Conservation (phyloP, 2,888 invertebrate genomes). For the Trisateles emortualis region DNA sequence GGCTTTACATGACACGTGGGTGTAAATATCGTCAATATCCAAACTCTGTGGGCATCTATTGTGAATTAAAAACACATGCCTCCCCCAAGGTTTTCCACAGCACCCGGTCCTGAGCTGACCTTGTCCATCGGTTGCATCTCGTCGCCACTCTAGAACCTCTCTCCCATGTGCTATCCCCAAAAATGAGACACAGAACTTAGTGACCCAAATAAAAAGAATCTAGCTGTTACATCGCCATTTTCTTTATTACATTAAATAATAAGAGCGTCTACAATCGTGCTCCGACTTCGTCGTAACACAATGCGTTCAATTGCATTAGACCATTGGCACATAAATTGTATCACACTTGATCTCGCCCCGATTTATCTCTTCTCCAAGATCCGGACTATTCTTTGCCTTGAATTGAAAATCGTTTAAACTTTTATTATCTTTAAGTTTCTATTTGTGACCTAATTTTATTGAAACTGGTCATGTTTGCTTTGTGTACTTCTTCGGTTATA, state of each 20-base stretch:
- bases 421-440: slow-evolving; percentile 33
- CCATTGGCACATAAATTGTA: slow-evolving; percentile 63
- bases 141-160: too few relatives aligned
- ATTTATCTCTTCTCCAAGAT: slow-evolving; percentile 49
- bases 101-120: too few relatives aligned
- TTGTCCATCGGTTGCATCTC: too few relatives aligned
- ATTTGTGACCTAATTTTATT: slow-evolving; percentile 30
- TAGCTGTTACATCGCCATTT: not conserved
- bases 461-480: not conserved
- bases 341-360: slow-evolving; percentile 50
- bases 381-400: slow-evolving; percentile 41
- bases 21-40: too few relatives aligned
- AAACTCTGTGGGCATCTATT: too few relatives aligned
- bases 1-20: too few relatives aligned
- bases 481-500: slow-evolving; percentile 19
- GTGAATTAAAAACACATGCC: too few relatives aligned
- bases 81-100: too few relatives aligned
- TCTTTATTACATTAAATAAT: slow-evolving; percentile 29
- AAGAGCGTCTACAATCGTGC: slow-evolving; percentile 38
- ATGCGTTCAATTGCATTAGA: slow-evolving; percentile 65
- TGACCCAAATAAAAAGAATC: not conserved
- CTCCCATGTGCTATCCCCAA: too few relatives aligned
- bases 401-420: slow-evolving; percentile 51
- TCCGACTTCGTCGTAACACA: slow-evolving; percentile 39
- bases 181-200: too few relatives aligned